Conservation (phyloP, 1,140 invertebrate species). For the Diuraphis noxia region DNA sequence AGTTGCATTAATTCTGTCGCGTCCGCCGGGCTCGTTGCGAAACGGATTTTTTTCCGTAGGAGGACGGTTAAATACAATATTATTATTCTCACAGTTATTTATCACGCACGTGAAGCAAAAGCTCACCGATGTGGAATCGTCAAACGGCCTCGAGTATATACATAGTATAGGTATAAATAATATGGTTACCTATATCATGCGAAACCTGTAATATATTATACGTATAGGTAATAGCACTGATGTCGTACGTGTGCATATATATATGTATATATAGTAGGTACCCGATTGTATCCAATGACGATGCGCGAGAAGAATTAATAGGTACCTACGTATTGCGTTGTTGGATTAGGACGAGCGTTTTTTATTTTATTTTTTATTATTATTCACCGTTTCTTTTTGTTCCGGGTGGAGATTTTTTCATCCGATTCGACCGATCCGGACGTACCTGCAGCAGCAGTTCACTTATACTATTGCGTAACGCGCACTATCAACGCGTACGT, state of each 20-base stretch:
- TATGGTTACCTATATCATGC: neutral
- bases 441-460: neutral
- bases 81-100: neutral
- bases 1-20: neutral
- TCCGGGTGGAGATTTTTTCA: too few relatives aligned
- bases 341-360: neutral
- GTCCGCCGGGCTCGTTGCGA: neutral
- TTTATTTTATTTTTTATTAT: neutral
- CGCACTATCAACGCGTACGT: neutral
- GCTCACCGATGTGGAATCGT: slow-evolving; percentile 32
- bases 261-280: neutral
- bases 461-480: neutral
- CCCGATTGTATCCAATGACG: neutral
- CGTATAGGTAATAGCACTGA: too few relatives aligned
- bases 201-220: neutral
- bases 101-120: neutral
- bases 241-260: neutral
- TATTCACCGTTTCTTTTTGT: neutral
- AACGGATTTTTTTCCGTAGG: neutral
- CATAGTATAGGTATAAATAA: neutral
- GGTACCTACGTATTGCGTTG: neutral
- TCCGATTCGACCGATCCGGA: neutral
- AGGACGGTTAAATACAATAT: neutral
- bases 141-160: neutral
- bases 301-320: neutral